These are phyloP conservation scores for Datnioides undecimradiatus DNA, from an alignment of 2,113 vertebrate genomes.

Conservation along the genomic window DNA sequence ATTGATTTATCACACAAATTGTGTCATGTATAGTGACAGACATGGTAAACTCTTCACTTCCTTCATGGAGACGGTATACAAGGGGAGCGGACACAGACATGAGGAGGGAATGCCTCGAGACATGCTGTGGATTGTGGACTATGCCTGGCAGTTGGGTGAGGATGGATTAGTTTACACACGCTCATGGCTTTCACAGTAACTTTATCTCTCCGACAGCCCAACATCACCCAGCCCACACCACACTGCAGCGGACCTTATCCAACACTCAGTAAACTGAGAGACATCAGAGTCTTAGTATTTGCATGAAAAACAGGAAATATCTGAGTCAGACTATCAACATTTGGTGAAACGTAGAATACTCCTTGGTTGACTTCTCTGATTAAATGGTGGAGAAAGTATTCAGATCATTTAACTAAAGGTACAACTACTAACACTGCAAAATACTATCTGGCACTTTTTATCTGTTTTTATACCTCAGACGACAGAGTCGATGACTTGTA, in stretches of 20 bases:
- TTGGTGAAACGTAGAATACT: no score
- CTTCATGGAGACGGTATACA: slow-evolving; percentile 9
- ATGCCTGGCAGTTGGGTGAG: slow-evolving; percentile 70
- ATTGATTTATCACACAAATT: not conserved
- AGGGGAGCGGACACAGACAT: slow-evolving; percentile 37
- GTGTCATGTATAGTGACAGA: no score
- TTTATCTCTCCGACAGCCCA: slow-evolving; percentile 46
- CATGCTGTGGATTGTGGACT: slow-evolving; percentile 59
- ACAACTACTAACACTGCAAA: no score
- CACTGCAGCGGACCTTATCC: not conserved
- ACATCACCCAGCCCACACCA: slow-evolving; percentile 25
- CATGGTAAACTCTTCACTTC: not conserved
- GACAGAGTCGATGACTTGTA: no score
- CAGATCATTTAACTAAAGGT: no score
- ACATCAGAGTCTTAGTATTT: rapidly evolving
- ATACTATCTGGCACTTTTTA: no score
- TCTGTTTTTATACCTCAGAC: no score
- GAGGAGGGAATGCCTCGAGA: slow-evolving; percentile 53
- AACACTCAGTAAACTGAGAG: not conserved
- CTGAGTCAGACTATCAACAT: no score
- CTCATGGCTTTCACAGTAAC: slow-evolving; percentile 80
- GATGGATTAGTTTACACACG: slow-evolving; percentile 78
- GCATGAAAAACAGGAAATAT: not conserved
- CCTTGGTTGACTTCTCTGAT: not conserved
- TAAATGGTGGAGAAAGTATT: no score